Evolutionary conservation across 2,888 invertebrate genomes (phyloP), one percentile per base, ranked within the genome.

Genomic region (Dorcus parallelipipedus): DNA sequence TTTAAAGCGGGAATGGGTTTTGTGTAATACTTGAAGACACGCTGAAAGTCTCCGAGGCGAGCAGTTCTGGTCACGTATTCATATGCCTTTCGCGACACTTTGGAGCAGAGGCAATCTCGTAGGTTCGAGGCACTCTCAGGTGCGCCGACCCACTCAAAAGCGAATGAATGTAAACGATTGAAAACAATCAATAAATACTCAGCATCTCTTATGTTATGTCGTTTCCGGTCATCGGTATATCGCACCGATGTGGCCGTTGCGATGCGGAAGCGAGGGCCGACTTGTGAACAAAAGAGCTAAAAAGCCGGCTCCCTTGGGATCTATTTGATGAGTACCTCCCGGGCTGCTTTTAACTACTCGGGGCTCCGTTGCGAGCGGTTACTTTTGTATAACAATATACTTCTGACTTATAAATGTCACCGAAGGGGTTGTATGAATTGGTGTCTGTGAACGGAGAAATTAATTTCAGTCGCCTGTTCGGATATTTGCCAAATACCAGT

Each of bases 371-470:
- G 73, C 70, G 70, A 69, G 71, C 71, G 72, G 74, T 74, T 75
- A 74, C 74, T 76, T 74, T 71, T 71, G 73, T 72, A 73, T 75
- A 76, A 77, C 78, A 78, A 78, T 78, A 76, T 76, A 76, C 75
- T 73, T 69, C 73, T 76, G 76, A 76, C 76, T 78, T 78, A 77
- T 77, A 77, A 78, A 78, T 76, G 77, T 77, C 77, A 76, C 73
- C 68, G 71, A 73, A 73, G 73, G 76, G 76, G 74, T 76, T 75
- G 71, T 72, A 72, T 73, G 73, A 77, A 76, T 76, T 76, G 75
- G 75, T 76, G 75, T 74, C 73, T 75, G 71, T 73, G 74, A 76
- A 76, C 68, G 70, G 73, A 71, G 75, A 76, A 74, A 77, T 76
- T 77, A 76, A 76, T 76, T 77, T 76, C 71, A 73, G 74, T 76